Base-by-base conservation (phyloP, 2,113 vertebrate species). In the Tetrao urogallus region DNA sequence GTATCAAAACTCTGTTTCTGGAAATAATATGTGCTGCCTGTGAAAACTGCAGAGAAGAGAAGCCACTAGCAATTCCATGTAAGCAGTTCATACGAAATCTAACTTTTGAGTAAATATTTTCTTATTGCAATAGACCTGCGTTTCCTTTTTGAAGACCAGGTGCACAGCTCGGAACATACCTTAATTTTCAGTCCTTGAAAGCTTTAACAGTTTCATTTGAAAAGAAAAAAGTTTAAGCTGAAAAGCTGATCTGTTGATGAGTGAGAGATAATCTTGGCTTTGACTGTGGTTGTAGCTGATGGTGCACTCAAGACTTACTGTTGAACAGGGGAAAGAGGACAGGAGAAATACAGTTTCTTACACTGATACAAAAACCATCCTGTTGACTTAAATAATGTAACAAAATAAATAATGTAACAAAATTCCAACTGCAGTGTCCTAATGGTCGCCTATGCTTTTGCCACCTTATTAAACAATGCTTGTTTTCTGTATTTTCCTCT, bases 211-310 rank as follows among this genome's bases (percentile, higher is more conserved):
- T 73, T 85, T 85, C 22, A 25, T 64, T 38, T 16, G n/a, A 63
- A 67, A 74, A 54, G 56, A 42, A 32, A 34, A 11, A 61, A 7
- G 3, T 81, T 76, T 81, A 92, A 89, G 64, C 34, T 89, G 87
- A 74, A 90, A 88, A 94, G 82, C 82, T 92, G 54, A 85, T 79
- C 77, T 78, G 34, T 89, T 63, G 70, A 89, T 89, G 66, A 65
- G 42, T 60, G 48, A 57, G 82, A 79, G 64, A 54, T 92, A 60
- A 80, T 92, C 57, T 94, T 85, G 42, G 25, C 34, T 86, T 81
- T 8, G 70, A 48, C 64, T 66, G 8, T 50, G 22, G 43, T 40
- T 64, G 38, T 40, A 64, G 61, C 36, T 40, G 61, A 13, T 34
- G 32, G 10, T 40, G 28, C 11, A 8, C 17, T 40, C 24, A 64